Percentiles rank a stretch among this genome's conserved stretches.
Conservation (phyloP, 2,888 invertebrate genomes). For the Gymnocheta viridis region DNA sequence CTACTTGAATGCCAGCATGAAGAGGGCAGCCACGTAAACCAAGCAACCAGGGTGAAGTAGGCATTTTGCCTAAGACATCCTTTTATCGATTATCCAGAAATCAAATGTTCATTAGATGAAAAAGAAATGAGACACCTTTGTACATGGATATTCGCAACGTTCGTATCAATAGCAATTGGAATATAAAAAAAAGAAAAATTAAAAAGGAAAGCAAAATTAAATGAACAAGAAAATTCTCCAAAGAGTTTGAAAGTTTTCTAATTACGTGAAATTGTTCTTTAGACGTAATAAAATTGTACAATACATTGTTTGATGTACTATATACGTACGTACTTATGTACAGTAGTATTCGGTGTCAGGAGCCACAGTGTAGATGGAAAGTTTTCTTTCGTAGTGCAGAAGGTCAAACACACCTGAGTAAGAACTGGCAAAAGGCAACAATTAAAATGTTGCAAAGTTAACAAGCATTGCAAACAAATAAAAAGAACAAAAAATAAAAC, state of each 20-base stretch:
- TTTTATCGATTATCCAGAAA: constrained; percentile 2
- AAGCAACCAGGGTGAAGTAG: too few species aligned
- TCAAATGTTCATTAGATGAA: constrained; percentile 40
- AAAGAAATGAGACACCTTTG: constrained; percentile 42
- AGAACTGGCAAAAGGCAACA: constrained; percentile 37
- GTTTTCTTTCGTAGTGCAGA: neutral
- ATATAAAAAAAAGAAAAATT: neutral
- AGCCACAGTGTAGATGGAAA: neutral
- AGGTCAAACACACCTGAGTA: constrained; percentile 42
- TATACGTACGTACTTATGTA: neutral
- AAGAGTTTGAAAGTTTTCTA: constrained; percentile 77
- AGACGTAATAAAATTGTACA: constrained; percentile 35
- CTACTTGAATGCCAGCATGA: too few species aligned
- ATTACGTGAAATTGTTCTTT: constrained; percentile 75
- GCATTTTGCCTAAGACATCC: neutral
- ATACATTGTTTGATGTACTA: constrained; percentile 8
- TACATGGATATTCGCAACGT: constrained; percentile 24
- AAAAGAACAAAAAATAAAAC: neutral
- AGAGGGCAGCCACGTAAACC: too few species aligned
- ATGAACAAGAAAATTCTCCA: constrained; percentile 36
- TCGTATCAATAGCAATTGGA: constrained; percentile 19
- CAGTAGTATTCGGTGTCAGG: neutral
- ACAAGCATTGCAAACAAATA: constrained; percentile 40
- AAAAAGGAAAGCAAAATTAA: constrained; percentile 4
- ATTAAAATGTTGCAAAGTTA: constrained; percentile 55